Evolutionary conservation across 2,888 invertebrate species (phyloP), one percentile per base, ranked within the genome.

Genomic region (Thelaira solivaga): DNA sequence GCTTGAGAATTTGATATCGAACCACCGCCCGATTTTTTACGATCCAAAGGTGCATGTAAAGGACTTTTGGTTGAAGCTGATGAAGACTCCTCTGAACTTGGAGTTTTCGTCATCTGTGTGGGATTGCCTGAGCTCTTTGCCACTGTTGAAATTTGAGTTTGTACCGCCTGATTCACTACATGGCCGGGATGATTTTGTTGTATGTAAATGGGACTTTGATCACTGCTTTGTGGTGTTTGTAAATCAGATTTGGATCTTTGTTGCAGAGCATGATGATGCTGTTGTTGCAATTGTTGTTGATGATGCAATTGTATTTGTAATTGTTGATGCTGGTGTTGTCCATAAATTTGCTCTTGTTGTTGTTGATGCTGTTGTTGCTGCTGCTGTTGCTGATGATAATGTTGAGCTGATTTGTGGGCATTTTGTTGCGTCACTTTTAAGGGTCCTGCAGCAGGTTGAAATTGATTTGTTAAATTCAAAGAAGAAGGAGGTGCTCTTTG

Each of bases 1-100:
- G 93, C 93, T 84, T 93, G 93, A 24, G 90, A 90, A 13, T 74
- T 74, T 16, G 55, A n/a, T 31, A 29, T n/a, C 1, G 59, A 53
- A 0, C 91, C 91, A 8, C 90, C 89, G 2, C 89, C 87, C 74
- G 90, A 90, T 81, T 89, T 89, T 74, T 89, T 88, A 36, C 88
- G 84, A 73, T 89, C 89, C 13, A 89, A 73, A 0, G 85, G 86
- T 1, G 84, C 84, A 49, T 88, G 88, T 0, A 85, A 83, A 0
- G 88, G 88, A 80, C 88, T 88, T 75, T 85, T 83, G 3, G 76
- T 72, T 1, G 82, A 82, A 0, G 73, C 73, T 39, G 77, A 77
- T 26, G 87, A 86, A 7, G 87, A 87, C 49, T 88, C 88, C 78
- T 88, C 88, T 0, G 87, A 86, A 76, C 86, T 88, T 69, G 86